A percentile compares a stretch with the other conserved stretches of the same genome.
phyloP scores from a whole-genome alignment of 1,140 invertebrate genomes.

The Mesaphorura yosii region DNA sequence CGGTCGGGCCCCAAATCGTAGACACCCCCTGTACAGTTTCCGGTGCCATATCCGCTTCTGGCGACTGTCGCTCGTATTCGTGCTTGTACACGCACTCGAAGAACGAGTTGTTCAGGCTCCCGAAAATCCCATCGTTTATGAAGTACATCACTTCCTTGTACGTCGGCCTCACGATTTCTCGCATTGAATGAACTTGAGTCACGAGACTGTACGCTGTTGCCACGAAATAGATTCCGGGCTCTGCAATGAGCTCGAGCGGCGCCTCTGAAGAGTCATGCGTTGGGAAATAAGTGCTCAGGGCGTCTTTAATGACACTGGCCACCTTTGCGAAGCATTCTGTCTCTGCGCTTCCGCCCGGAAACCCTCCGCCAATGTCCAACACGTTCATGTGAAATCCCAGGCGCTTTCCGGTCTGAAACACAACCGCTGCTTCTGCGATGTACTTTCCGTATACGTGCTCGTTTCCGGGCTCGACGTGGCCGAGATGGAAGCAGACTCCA shows the following conservation, averaged over 20 bases:
- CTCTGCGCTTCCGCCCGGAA: slow-evolving; percentile 60
- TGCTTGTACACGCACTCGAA: slow-evolving; percentile 69
- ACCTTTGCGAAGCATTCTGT: slow-evolving; percentile 53
- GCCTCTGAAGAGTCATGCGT: too few relatives aligned
- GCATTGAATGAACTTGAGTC: slow-evolving; percentile 71
- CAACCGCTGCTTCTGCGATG: slow-evolving; percentile 48
- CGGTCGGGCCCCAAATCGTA: slow-evolving; percentile 89
- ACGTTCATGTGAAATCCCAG: slow-evolving; percentile 60
- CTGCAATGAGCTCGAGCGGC: slow-evolving; percentile 70
- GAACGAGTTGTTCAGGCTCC: slow-evolving; percentile 92
- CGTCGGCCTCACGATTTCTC: slow-evolving; percentile 44
- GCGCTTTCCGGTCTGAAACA: slow-evolving; percentile 57
- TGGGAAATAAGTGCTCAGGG: slow-evolving; percentile 72
- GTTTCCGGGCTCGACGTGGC: slow-evolving; percentile 59
- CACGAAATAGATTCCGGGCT: slow-evolving; percentile 62
- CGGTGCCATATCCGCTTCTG: slow-evolving; percentile 48
- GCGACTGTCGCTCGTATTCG: neutral
- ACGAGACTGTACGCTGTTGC: slow-evolving; percentile 85
- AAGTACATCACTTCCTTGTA: slow-evolving; percentile 73
- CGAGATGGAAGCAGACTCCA: slow-evolving; percentile 79
- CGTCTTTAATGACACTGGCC: slow-evolving; percentile 57
- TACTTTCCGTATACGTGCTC: slow-evolving; percentile 68
- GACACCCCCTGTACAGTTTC: slow-evolving; percentile 35
- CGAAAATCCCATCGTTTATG: slow-evolving; percentile 96
- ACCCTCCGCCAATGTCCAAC: slow-evolving; percentile 69